Evolutionary conservation across 1,140 invertebrate genomes (phyloP).

Genomic region (Saccostrea echinata): DNA sequence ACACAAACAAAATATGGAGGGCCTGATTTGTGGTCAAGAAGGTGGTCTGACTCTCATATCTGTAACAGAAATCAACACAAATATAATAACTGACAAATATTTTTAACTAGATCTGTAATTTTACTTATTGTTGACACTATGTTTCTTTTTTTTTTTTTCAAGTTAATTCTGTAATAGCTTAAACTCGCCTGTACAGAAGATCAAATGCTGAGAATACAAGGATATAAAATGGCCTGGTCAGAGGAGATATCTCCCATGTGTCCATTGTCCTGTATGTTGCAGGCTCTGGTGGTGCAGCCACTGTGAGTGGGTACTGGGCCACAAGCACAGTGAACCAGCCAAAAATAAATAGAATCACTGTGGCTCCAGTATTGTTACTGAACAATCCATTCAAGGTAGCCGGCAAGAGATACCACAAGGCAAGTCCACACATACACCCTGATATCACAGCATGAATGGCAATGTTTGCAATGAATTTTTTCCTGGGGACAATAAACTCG

Average conservation of each 20-base stretch:
- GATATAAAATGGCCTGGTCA: conserved; percentile 78
- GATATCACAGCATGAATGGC: conserved; percentile 75
- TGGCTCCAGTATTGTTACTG: conserved; percentile 68
- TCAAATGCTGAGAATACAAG: conserved; percentile 71
- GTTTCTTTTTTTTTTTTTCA: no score
- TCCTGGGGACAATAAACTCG: conserved; percentile 76
- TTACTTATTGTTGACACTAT: no score
- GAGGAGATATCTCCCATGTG: conserved; percentile 74
- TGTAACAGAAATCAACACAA: conserved; percentile 61
- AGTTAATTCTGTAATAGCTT: background rate
- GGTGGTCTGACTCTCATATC: conserved; percentile 62
- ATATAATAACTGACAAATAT: background rate
- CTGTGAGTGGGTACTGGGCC: conserved; percentile 78
- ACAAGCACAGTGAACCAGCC: conserved; percentile 78
- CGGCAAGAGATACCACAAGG: conserved; percentile 74
- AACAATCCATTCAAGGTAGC: conserved; percentile 70
- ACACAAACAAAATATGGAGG: conserved; percentile 78
- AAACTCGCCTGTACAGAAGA: conserved; percentile 72
- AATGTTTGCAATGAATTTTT: conserved; percentile 76
- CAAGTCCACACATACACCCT: conserved; percentile 74
- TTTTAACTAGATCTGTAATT: background rate
- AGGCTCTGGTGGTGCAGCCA: conserved; percentile 77
- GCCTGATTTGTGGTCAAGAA: conserved; percentile 73
- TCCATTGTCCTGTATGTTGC: conserved; percentile 78
- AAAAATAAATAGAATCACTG: conserved; percentile 75